Base-by-base conservation (phyloP, 2,888 invertebrate species). In the Trissoscelio sp. region DNA sequence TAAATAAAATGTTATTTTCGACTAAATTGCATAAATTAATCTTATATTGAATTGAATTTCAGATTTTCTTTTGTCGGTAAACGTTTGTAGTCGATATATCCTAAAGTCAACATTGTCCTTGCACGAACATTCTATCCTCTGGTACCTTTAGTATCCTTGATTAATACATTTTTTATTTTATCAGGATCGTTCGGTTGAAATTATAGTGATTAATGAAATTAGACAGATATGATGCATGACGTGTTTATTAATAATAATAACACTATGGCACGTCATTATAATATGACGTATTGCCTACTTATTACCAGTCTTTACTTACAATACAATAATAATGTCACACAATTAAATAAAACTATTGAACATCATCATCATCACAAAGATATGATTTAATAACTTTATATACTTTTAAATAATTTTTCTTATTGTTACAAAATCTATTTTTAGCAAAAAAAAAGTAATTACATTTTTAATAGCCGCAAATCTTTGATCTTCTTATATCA, bases 161-260 rank as follows among this genome's bases (percentile, higher is more conserved):
- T 31, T 53, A 16, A 31, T 53, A 5, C n/a, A 31, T 28, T 53
- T 28, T 31, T 53, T 53, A 31, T 53, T 28, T 28, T 53, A 53
- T 31, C 53, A 7, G 31, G 16, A 53, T 16, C 28, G 16, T 31
- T 1, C 53, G 31, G n/a, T 22, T 31, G 16, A 31, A 31, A 53
- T 53, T 14, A 31, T 53, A 53, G 31, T 53, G 7, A 31, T 53
- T 53, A 53, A 53, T 53, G 28, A 51, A 53, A 53, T 53, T 53
- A 53, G 31, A 53, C 53, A 31, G 53, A 53, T 53, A 53, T 51
- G 51, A 51, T 51, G 24, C 51, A 51, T 24, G 6, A 3, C 51
- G n/a, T 24, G 16, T 53, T 16, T 53, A 53, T 28, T 31, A 31
- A 20, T 11, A 37, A 55, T 55, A 55, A 55, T 37, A 34, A 37